Percentiles rank a stretch among this genome's conserved stretches.
phyloP scores from a whole-genome alignment of 2,113 vertebrate species.

The Urocitellus parryii region DNA sequence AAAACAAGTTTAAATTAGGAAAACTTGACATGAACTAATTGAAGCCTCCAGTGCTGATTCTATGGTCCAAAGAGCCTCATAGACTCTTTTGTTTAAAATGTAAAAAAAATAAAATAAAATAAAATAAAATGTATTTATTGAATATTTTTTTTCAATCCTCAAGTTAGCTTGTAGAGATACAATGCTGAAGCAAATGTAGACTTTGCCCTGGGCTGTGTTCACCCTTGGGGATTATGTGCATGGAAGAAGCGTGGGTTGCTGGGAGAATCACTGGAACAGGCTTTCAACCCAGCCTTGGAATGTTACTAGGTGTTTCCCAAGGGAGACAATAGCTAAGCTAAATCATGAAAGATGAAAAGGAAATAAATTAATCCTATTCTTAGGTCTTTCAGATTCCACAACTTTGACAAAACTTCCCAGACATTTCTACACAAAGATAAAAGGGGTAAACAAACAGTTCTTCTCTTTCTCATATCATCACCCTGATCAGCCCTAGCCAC shows the following conservation, averaged over 20 bases:
- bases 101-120: too few species aligned
- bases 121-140: conserved; percentile 41
- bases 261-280: background rate
- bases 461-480: background rate
- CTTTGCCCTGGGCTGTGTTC: background rate
- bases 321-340: background rate
- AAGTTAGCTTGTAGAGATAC: background rate
- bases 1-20: conserved; percentile 52
- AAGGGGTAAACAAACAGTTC: conserved; percentile 9
- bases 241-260: background rate
- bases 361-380: background rate
- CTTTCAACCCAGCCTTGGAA: background rate
- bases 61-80: background rate
- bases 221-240: background rate
- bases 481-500: background rate
- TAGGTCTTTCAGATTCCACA: background rate
- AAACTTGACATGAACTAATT: background rate
- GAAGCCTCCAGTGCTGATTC: background rate
- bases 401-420: background rate
- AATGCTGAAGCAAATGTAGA: background rate
- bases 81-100: conserved; percentile 46
- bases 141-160: background rate
- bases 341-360: background rate
- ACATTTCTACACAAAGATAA: background rate
- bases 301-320: background rate